phyloP scores from a whole-genome alignment of 2,888 invertebrate species.

The Dusona sp. region DNA sequence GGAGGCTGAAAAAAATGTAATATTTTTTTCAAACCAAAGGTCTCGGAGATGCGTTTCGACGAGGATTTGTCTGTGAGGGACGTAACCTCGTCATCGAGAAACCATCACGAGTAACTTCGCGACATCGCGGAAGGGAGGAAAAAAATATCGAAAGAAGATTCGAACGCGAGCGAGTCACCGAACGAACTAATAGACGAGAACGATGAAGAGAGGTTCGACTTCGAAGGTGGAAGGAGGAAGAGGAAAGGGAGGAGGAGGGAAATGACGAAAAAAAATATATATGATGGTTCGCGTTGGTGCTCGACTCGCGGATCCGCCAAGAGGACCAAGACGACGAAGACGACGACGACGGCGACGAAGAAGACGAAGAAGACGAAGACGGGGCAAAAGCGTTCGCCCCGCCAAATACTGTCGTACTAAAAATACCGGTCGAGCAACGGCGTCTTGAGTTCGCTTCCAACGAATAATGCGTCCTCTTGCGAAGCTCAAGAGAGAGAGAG shows the following conservation, averaged over 20 bases:
- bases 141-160: slow-evolving; percentile 64
- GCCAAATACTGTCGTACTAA: slow-evolving; percentile 84
- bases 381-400: slow-evolving; percentile 78
- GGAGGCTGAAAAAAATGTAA: neutral
- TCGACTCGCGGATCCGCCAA: slow-evolving; percentile 61
- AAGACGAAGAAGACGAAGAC: slow-evolving; percentile 72
- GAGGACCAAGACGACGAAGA: slow-evolving; percentile 68
- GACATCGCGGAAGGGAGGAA: slow-evolving; percentile 60
- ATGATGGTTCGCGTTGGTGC: slow-evolving; percentile 53
- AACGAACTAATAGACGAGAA: slow-evolving; percentile 76
- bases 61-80: slow-evolving; percentile 62
- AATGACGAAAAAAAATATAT: slow-evolving; percentile 40
- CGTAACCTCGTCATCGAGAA: slow-evolving; percentile 63
- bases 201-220: slow-evolving; percentile 59
- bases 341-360: slow-evolving; percentile 64
- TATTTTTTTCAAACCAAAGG: slow-evolving; percentile 18
- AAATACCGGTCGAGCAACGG: slow-evolving; percentile 80
- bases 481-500: slow-evolving; percentile 52
- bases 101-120: slow-evolving; percentile 55
- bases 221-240: slow-evolving; percentile 16
- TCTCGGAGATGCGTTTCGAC: slow-evolving; percentile 30
- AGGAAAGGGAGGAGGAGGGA: slow-evolving; percentile 5
- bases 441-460: slow-evolving; percentile 77
- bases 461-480: slow-evolving; percentile 77
- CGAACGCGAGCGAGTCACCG: slow-evolving; percentile 73